Conservation (phyloP, 2,113 vertebrate species). For the Ovis aries region ARS-UI_Ramb_v3.0 NC_056059.1:34811501-34812000, state of each 20-base stretch:
- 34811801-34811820: neutral
- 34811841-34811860: neutral
- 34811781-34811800: neutral
- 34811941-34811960: neutral
- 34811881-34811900: neutral
- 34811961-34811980: neutral
- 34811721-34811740: neutral
- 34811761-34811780: neutral
- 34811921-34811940: neutral
- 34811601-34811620: neutral
- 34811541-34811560: neutral
- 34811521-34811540: neutral
- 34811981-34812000: neutral
- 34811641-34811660: neutral
- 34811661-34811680: neutral
- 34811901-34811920: neutral
- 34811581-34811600: neutral
- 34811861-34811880: neutral
- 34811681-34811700: neutral
- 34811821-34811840: neutral
- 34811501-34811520: neutral
- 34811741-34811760: neutral
- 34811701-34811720: neutral
- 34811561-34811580: neutral
- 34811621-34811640: neutral